Conservation (phyloP, 2,797 vertebrate genomes). For the Muscicapa striata region DNA sequence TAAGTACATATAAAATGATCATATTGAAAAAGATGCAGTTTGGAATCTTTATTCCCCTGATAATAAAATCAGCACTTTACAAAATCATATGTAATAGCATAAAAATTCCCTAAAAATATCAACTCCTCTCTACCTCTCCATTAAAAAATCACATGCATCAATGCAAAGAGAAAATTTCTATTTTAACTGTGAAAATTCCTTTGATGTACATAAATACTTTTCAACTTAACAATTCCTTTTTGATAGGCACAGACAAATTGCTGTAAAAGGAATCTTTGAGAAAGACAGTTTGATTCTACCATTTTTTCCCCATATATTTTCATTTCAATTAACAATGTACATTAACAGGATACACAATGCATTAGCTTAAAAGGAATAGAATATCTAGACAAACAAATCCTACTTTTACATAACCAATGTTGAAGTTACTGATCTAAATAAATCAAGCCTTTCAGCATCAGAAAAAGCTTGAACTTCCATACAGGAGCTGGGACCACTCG, state of each 20-base stretch:
- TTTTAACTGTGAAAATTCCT: background rate
- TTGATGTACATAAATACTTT: background rate
- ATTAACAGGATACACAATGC: background rate
- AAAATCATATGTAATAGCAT: background rate
- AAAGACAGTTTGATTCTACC: background rate
- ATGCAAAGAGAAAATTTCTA: background rate
- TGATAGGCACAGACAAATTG: background rate
- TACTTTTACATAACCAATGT: background rate
- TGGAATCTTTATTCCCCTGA: background rate
- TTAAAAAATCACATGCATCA: background rate
- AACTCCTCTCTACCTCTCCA: background rate
- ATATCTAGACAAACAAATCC: background rate
- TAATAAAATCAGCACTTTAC: background rate
- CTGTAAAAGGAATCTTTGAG: background rate
- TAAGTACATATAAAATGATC: background rate
- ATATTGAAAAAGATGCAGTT: background rate
- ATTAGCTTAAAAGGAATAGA: background rate
- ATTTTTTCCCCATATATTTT: background rate
- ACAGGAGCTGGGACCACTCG: background rate
- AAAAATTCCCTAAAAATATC: background rate
- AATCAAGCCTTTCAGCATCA: background rate
- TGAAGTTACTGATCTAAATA: background rate
- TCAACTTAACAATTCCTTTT: background rate
- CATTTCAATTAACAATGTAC: background rate
- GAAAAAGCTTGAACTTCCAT: background rate